Evolutionary conservation across 2,113 vertebrate species (phyloP).

Genomic region (Sminthopsis crassicaudata): DNA sequence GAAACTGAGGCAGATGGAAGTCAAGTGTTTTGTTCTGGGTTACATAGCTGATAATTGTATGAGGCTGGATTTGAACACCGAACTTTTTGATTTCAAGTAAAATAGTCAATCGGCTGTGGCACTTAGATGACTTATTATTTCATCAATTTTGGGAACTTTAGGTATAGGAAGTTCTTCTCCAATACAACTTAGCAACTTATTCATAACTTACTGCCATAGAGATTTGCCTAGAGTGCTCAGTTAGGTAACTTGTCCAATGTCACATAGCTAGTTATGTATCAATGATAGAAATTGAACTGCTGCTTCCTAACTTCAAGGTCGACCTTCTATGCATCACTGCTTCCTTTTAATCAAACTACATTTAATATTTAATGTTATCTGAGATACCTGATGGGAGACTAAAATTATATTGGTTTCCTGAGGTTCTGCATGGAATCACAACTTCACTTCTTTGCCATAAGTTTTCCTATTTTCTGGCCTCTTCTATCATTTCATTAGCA

Average conservation of each 20-base stretch:
- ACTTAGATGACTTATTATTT: background rate
- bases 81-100: background rate
- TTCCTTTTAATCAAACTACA: background rate
- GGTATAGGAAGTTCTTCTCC: background rate
- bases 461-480: background rate
- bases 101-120: background rate
- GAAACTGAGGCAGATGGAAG: background rate
- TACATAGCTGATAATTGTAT: background rate
- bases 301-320: background rate
- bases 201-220: background rate
- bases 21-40: background rate
- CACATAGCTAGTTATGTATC: background rate
- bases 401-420: background rate
- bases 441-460: background rate
- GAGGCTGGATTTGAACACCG: background rate
- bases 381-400: background rate
- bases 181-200: background rate
- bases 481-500: background rate
- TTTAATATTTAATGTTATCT: constrained; percentile 1
- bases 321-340: background rate
- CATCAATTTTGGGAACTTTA: background rate
- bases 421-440: background rate
- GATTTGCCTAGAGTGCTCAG: background rate
- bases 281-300: background rate
- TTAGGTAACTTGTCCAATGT: background rate